Conservation (phyloP, 2,888 invertebrate species). For the Acanthosoma haemorrhoidale region DNA sequence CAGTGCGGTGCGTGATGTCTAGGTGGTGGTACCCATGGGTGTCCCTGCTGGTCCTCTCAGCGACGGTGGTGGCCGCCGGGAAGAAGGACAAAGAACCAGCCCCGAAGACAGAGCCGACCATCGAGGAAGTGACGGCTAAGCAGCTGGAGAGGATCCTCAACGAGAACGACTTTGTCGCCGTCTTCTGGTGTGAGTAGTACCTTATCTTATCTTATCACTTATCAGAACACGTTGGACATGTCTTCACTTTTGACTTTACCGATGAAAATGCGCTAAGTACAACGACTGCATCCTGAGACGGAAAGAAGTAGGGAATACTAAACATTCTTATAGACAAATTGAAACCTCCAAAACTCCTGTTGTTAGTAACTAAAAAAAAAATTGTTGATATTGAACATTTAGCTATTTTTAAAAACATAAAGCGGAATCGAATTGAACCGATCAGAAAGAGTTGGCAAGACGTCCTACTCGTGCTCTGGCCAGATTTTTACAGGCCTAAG, state of each 20-base stretch:
- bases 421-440: not conserved
- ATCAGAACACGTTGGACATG: too few relatives aligned
- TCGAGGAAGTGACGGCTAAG: conserved; percentile 89
- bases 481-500: not conserved
- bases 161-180: conserved; percentile 90
- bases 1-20: conserved; percentile 38
- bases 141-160: conserved; percentile 82
- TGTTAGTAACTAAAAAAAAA: too few relatives aligned
- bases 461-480: conserved; percentile 9
- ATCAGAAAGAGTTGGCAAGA: conserved; percentile 19
- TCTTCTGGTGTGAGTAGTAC: conserved; percentile 93
- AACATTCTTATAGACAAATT: too few relatives aligned
- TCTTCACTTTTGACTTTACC: too few relatives aligned
- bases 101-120: conserved; percentile 62
- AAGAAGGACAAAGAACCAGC: conserved; percentile 34
- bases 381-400: not conserved
- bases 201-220: too few relatives aligned
- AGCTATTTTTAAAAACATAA: not conserved
- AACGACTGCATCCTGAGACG: too few relatives aligned
- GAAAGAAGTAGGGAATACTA: too few relatives aligned
- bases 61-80: conserved; percentile 35
- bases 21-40: conserved; percentile 34
- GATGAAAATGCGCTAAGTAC: too few relatives aligned
- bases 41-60: conserved; percentile 32
- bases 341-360: too few relatives aligned